These are phyloP conservation scores for Peromyscus aztecus DNA, from an alignment of 2,797 vertebrate genomes.

Conservation along the genomic window DNA sequence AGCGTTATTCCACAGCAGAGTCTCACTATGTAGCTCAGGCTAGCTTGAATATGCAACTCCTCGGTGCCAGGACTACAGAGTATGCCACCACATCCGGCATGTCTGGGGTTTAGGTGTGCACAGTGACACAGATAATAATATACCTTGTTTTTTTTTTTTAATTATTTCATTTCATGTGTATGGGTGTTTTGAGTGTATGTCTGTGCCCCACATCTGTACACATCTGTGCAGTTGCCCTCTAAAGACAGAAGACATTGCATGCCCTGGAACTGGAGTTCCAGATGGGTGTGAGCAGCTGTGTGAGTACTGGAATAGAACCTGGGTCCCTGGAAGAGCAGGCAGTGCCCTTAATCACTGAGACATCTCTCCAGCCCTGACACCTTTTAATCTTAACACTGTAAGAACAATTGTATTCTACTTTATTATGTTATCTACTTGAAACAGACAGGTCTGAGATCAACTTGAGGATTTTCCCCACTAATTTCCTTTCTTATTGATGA, in stretches of 20 bases:
- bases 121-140: background rate
- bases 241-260: background rate
- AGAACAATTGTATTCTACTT: background rate
- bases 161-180: too few relatives aligned
- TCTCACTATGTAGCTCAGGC: background rate
- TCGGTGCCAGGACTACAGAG: background rate
- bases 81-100: too few relatives aligned
- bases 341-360: too few relatives aligned
- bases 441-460: background rate
- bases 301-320: background rate
- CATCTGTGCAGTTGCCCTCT: background rate
- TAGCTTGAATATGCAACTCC: background rate
- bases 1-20: background rate
- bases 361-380: background rate
- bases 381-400: background rate
- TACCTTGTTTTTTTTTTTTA: background rate
- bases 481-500: slow-evolving; percentile 48
- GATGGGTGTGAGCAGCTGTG: too few relatives aligned
- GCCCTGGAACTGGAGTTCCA: background rate
- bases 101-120: background rate
- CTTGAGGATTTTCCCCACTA: background rate
- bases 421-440: background rate
- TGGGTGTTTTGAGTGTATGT: background rate
- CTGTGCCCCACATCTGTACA: background rate
- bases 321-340: background rate